Evolutionary conservation across 1,140 invertebrate species (phyloP).

Genomic region (Drosophila bocqueti): DNA sequence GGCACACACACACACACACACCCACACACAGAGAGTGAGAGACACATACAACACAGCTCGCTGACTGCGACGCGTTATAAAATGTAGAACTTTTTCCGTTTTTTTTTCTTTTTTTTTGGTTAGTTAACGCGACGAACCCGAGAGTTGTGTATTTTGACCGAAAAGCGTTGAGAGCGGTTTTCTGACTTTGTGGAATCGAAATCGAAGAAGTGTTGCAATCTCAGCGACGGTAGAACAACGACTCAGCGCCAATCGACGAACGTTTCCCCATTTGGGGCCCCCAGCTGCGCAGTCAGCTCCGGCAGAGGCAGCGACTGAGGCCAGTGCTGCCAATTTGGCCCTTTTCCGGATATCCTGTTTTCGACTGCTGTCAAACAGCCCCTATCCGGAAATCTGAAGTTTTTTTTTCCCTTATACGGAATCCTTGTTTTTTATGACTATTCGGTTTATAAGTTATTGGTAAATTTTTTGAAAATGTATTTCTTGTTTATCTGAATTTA

Average conservation of each 20-base stretch:
- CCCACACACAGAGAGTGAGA: conserved; percentile 6
- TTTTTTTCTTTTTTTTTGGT: conserved; percentile 20
- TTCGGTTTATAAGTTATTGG: too few relatives aligned
- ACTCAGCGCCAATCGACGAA: conserved; percentile 67
- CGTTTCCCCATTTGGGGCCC: conserved; percentile 63
- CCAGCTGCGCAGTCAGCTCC: conserved; percentile 56
- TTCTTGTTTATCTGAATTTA: too few relatives aligned
- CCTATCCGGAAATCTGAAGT: too few relatives aligned
- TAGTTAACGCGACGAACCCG: conserved; percentile 44
- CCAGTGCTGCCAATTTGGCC: too few relatives aligned
- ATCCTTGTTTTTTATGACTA: too few relatives aligned
- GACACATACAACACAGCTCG: conserved; percentile 37
- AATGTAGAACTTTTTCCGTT: conserved; percentile 61
- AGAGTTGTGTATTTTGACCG: conserved; percentile 41
- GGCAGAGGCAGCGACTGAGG: conserved; percentile 20
- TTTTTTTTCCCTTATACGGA: too few relatives aligned
- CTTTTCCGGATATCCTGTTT: too few relatives aligned
- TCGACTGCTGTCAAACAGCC: too few relatives aligned
- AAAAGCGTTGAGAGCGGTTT: conserved; percentile 37
- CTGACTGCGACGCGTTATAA: conserved; percentile 38
- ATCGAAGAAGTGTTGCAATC: conserved; percentile 80
- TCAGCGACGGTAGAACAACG: conserved; percentile 83
- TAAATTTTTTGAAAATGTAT: too few relatives aligned
- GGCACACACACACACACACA: conserved; percentile 69
- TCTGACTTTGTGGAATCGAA: conserved; percentile 35